Base-by-base conservation (phyloP, 2,113 vertebrate species). In the Nansenia antarctica region DNA sequence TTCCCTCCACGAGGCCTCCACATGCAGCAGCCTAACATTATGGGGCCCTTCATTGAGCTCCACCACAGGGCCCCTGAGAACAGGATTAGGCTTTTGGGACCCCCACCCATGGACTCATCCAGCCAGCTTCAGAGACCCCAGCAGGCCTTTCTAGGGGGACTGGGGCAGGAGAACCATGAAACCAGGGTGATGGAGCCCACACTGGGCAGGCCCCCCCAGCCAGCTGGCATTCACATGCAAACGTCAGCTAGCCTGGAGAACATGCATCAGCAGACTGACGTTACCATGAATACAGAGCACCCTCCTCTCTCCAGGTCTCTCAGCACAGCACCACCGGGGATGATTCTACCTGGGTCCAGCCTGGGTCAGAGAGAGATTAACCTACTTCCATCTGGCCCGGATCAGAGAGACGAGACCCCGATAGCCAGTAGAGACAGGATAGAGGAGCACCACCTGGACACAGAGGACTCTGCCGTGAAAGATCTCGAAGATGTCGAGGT, bases 401-500 rank as follows among this genome's bases (percentile, higher is more conserved):
- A n/a, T 12, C 79, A 90, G 34, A 18, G 90, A 26, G 77, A 85
- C 64, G 91, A 87, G 60, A 79, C 81, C 0, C 73, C 77, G 39
- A 54, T 89, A 86, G 1, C 73, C 90, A 0, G 72, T 86, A 2
- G 52, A 0, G 93, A 93, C 6, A 87, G 88, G n/a, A 90, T 98
- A 0, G 96, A 96, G 72, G 96, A 95, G 77, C 96, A 98, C 30
- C 96, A 98, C 30, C 90, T 98, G 26, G 96, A 98, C 81, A 87
- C 94, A 6, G 95, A 98, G 79, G 96, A 98, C 76, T 95, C 96
- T 0, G 90, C 95, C 7, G 98, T 96, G 15, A 99, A 98, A 88
- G 98, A 98, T 60, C 82, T 99, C 47, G 92, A 93, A 72, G 97
- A 99, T 49, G 98, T 99, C 70, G 97, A 98, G 82, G 97, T 99